Evolutionary conservation across 2,888 invertebrate genomes (phyloP), one percentile per base, ranked within the genome.

Genomic region (Acleris cristana): DNA sequence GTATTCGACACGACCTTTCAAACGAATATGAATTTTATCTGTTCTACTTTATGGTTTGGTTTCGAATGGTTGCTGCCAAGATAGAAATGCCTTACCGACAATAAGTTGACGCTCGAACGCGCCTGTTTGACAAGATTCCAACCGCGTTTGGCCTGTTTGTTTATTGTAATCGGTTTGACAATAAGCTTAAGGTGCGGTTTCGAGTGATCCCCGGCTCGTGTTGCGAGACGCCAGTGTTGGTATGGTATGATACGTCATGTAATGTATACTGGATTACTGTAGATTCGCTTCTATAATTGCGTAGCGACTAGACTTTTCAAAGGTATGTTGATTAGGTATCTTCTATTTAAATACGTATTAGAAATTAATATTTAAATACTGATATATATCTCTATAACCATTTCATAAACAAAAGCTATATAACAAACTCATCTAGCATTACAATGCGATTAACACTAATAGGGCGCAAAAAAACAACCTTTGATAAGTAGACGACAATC

Each of bases 51-150:
- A 86, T 75, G 78, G 81, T 82, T 66, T 65, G 60, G 69, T 79
- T 85, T 83, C 8, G 70, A 18, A 70, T 74, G 77, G 8, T 55
- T 49, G 57, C 12, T 58, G 62, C 70, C 77, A 71, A 76, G 76
- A 85, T 87, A 88, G 88, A 90, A 92, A 90, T 89, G 90, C 88
- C 88, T 89, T 91, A 91, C 91, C 90, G 88, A 87, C 89, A 90
- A 91, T 92, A 92, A 92, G 92, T 92, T 92, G 92, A 92, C 91
- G 92, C 91, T 92, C 90, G 91, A 91, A 89, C 87, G 90, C 90
- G 92, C 92, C 90, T 88, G 92, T 92, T 92, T 91, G 92, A 92
- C 92, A 92, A 92, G 92, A 92, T 92, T 92, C 92, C 92, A 92
- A 90, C 91, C 91, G 91, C 92, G 90, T 90, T 91, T 91, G 90